phyloP scores from a whole-genome alignment of 2,113 vertebrate genomes.

The Neofelis nebulosa region DNA sequence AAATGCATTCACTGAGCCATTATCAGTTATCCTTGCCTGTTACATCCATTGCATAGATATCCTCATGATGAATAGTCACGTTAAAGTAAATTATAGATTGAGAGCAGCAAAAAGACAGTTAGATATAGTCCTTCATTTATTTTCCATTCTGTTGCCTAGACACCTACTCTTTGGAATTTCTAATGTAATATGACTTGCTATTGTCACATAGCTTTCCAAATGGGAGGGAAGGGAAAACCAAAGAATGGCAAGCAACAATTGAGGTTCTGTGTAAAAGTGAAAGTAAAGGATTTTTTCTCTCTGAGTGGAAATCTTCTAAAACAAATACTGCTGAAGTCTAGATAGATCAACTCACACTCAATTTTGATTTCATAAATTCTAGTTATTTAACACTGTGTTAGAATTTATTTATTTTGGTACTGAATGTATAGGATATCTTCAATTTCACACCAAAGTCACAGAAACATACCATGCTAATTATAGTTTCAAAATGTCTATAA shows the following conservation, averaged over 20 bases:
- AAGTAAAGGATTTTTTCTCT: conserved; percentile 17
- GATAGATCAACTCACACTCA: neutral
- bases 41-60: neutral
- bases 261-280: neutral
- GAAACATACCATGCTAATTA: neutral
- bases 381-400: neutral
- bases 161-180: neutral
- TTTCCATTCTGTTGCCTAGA: conserved; percentile 37
- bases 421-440: neutral
- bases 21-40: neutral
- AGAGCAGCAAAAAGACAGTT: conserved; percentile 32
- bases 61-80: conserved; percentile 21
- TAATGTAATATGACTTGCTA: neutral
- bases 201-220: neutral
- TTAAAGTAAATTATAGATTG: conserved; percentile 50
- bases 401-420: neutral
- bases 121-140: conserved; percentile 35
- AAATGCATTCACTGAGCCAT: conserved; percentile 31
- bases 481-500: neutral
- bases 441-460: neutral
- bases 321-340: conserved; percentile 7
- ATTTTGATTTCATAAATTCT: neutral
- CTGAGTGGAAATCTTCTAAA: conserved; percentile 8
- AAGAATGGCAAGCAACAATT: neutral
- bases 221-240: neutral